These are phyloP conservation scores for Euspilapteryx auroguttella DNA, from an alignment of 2,888 invertebrate genomes.

Conservation along the genomic window DNA sequence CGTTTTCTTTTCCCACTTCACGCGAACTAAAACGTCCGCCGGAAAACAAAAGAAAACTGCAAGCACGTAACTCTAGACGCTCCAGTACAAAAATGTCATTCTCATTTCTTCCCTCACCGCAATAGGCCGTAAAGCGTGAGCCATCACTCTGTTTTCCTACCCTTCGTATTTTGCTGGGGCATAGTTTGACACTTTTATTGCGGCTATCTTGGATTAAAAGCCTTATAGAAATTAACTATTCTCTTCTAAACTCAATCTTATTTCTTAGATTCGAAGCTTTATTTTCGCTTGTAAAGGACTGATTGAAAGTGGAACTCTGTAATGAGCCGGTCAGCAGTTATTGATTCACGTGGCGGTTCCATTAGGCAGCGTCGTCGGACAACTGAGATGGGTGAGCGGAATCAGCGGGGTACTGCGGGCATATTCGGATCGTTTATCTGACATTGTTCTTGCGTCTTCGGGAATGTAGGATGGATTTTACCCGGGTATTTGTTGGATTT, in stretches of 20 bases:
- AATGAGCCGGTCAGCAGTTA: slow-evolving; percentile 56
- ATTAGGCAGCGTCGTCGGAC: slow-evolving; percentile 3
- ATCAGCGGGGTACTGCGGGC: too few relatives aligned
- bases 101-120: slow-evolving; percentile 3
- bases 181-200: slow-evolving; percentile 38
- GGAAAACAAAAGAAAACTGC: too few relatives aligned
- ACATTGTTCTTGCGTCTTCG: too few relatives aligned
- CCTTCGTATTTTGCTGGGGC: slow-evolving; percentile 14
- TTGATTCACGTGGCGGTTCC: slow-evolving; percentile 29
- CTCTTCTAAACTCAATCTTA: slow-evolving; percentile 2
- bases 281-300: slow-evolving; percentile 10
- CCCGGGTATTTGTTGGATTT: too few relatives aligned
- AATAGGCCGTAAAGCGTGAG: slow-evolving; percentile 2
- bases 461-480: too few relatives aligned
- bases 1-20: too few relatives aligned
- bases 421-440: too few relatives aligned
- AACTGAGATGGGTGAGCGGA: slow-evolving; percentile 13
- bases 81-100: not conserved
- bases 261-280: slow-evolving; percentile 11
- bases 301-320: slow-evolving; percentile 41
- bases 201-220: slow-evolving; percentile 25
- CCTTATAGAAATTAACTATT: slow-evolving; percentile 12
- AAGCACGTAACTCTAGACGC: too few relatives aligned
- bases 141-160: slow-evolving; percentile 1
- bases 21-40: too few relatives aligned